Percentiles rank a stretch among this genome's conserved stretches.
phyloP scores from a whole-genome alignment of 1,140 invertebrate genomes.

The Drosophila lowei region DNA sequence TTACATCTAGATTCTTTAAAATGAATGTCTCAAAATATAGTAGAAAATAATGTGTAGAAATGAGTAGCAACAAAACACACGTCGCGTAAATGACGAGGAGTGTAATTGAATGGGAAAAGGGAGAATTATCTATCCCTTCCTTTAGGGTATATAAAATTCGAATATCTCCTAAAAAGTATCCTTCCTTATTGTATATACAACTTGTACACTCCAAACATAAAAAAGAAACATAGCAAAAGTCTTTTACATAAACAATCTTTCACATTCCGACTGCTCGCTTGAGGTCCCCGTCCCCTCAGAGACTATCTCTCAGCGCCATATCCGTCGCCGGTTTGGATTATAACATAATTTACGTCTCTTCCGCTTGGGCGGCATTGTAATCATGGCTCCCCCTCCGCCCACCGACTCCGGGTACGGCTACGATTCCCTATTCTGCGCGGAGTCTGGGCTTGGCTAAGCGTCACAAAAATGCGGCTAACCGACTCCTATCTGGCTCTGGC shows the following conservation, averaged over 20 bases:
- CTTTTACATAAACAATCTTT: slow-evolving; percentile 23
- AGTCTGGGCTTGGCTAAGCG: slow-evolving; percentile 11
- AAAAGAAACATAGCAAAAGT: slow-evolving; percentile 2
- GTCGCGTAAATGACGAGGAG: too few relatives aligned
- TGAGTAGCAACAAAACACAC: too few relatives aligned
- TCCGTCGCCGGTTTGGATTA: slow-evolving; percentile 45
- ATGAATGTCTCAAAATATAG: too few relatives aligned
- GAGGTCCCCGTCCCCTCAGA: too few relatives aligned
- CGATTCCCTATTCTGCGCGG: too few relatives aligned
- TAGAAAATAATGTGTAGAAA: too few relatives aligned
- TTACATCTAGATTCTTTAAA: too few relatives aligned
- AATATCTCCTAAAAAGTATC: too few relatives aligned
- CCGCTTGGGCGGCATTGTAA: slow-evolving; percentile 63
- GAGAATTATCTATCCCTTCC: too few relatives aligned
- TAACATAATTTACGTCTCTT: slow-evolving; percentile 76
- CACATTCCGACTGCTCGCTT: slow-evolving; percentile 4
- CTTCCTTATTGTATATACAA: slow-evolving; percentile 1
- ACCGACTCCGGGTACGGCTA: too few relatives aligned
- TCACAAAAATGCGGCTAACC: slow-evolving; percentile 42
- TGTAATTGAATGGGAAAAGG: too few relatives aligned
- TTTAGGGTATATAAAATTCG: too few relatives aligned
- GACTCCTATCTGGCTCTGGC: slow-evolving; percentile 3
- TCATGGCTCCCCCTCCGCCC: slow-evolving; percentile 36
- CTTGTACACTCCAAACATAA: neutral
- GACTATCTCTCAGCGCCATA: slow-evolving; percentile 27